Conservation (phyloP, 1,140 invertebrate genomes). For the Drosophila lini region DNA sequence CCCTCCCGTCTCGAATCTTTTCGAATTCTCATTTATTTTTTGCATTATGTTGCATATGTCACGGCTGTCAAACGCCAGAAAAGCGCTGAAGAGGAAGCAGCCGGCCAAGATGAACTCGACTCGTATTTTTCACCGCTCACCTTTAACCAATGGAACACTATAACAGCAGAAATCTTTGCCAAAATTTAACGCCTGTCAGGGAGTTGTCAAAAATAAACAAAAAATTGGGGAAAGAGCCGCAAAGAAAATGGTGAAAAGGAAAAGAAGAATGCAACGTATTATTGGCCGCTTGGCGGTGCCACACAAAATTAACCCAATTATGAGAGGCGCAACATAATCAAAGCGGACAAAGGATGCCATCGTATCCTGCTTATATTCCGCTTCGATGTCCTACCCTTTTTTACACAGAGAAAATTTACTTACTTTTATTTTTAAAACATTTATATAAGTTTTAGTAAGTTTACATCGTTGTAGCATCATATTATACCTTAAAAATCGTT, state of each 20-base stretch:
- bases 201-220: conserved; percentile 49
- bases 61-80: conserved; percentile 57
- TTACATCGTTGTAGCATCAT: too few species aligned
- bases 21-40: conserved; percentile 45
- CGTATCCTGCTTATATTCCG: conserved; percentile 25
- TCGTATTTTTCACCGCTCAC: conserved; percentile 51
- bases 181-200: conserved; percentile 67
- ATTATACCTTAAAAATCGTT: too few species aligned
- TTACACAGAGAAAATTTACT: conserved; percentile 1
- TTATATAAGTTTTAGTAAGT: neutral
- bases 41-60: conserved; percentile 57
- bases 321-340: conserved; percentile 76
- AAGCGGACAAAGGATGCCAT: conserved; percentile 59
- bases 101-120: conserved; percentile 29
- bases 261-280: conserved; percentile 36
- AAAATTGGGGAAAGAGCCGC: conserved; percentile 12
- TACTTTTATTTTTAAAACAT: neutral
- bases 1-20: conserved; percentile 17
- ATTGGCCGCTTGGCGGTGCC: conserved; percentile 50
- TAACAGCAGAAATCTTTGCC: conserved; percentile 29
- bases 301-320: conserved; percentile 80
- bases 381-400: neutral
- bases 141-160: conserved; percentile 33
- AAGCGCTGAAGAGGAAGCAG: conserved; percentile 20
- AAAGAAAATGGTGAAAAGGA: conserved; percentile 23